Base-by-base conservation (phyloP, 2,797 vertebrate species). In the Cetoscarus ocellatus region DNA sequence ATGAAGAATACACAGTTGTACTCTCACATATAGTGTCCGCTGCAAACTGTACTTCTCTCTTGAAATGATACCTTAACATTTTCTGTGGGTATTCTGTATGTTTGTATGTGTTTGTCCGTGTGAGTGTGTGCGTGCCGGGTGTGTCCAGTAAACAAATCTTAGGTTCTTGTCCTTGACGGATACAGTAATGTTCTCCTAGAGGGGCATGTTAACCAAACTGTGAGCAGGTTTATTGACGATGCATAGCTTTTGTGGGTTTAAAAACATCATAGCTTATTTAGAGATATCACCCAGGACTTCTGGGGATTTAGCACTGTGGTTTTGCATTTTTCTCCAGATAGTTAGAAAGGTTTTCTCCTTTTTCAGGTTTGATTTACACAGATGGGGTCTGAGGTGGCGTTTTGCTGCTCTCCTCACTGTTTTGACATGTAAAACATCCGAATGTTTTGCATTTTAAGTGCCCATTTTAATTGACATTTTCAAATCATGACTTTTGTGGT, bases 141-240 rank as follows among this genome's bases (percentile, higher is more conserved):
- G 67, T 59, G 73, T 77, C 67, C 48, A 35, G 67, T 82, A 66
- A 59, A 70, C 60, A 12, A 77, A 77, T 73, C 40, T 65, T 84
- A 53, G 79, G 79, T 87, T 85, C 75, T 73, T 86, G 82, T 87
- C 78, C 86, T 86, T 87, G 84, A 70, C 83, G 86, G 86, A 87
- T 75, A 63, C 83, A 83, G 82, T 80, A 61, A 83, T 72, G 75
- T 86, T 87, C 84, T 88, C 67, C 69, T 74, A 79, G 83, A 92
- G 84, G 87, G 92, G 91, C 92, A 90, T 90, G 89, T 85, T 82
- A 82, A 89, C 81, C 84, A 78, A 86, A 82, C 75, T 83, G 86
- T 88, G 84, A 83, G 86, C 71, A 70, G 74, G 79, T 87, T 71
- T 86, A 73, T 75, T 79, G 78, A 76, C 71, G 50, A 59, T 67